Base-by-base conservation (phyloP, 2,888 invertebrate species). In the Drosophila paracracens region DNA sequence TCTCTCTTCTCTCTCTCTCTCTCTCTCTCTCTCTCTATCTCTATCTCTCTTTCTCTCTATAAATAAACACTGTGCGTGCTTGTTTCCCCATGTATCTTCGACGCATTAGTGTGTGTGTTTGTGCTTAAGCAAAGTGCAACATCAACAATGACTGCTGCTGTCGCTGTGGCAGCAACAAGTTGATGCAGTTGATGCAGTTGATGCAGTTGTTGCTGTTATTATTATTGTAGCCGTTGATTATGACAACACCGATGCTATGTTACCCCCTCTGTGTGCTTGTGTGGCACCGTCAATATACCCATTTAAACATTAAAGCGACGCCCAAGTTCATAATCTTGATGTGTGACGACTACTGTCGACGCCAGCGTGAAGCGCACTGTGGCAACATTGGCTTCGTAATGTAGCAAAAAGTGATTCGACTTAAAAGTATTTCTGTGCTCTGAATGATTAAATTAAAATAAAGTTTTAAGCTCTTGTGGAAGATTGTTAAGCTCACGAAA, bases 191-290 rank as follows among this genome's bases (percentile, higher is more conserved):
- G 51, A 52, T 74, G 69, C 40, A 61, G 57, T 10, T 62, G 51
- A 52, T 74, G 69, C 40, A 61, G 57, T 10, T 62, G 51, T 54
- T 68, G 57, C 16, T 65, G 63, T 74, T 61, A 54, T 62, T 74
- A 65, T 59, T 79, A 48, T 69, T 82, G 82, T 54, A 67, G 85
- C 71, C 63, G 89, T 81, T 84, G 82, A 84, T 88, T 82, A 82
- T 88, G 90, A 88, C 83, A 89, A 82, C 85, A 82, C 64, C 66
- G 71, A 69, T 82, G 85, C 53, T 64, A 58, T 61, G 31, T 27
- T 11, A 36, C 36, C 25, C 36, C 11, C 21, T 51, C n/a, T 31
- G 16, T 40, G 33, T 33, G 35, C 29, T 35, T 52, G 46, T 57
- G 67, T 68, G 56, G 56, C 63, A 76, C 62, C 67, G 59, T 51